phyloP scores from a whole-genome alignment of 2,888 invertebrate species.

The Microctonus hyperodae region DNA sequence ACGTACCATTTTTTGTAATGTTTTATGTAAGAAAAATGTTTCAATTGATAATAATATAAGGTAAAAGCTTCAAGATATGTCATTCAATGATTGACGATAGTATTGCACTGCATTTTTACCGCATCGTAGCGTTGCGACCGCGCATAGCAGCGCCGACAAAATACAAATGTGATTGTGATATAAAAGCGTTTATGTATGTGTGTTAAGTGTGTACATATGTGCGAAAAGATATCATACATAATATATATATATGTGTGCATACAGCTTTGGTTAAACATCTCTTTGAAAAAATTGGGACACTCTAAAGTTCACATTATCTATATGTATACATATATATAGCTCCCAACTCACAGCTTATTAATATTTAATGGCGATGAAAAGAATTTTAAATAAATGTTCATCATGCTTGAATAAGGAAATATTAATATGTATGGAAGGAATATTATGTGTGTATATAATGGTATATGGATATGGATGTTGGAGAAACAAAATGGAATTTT shows the following conservation, averaged over 20 bases:
- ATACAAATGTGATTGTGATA: too few relatives aligned
- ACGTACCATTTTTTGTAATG: conserved; percentile 34
- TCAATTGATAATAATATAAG: neutral
- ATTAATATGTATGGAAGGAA: too few relatives aligned
- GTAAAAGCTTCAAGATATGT: conserved; percentile 12
- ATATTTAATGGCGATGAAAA: neutral
- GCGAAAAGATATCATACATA: neutral
- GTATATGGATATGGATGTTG: neutral
- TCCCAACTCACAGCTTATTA: neutral
- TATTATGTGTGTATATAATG: neutral
- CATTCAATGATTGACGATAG: conserved; percentile 28
- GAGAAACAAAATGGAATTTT: neutral
- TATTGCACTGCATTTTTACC: conserved; percentile 36
- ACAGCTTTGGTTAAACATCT: neutral
- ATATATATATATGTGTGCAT: neutral
- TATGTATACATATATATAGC: neutral
- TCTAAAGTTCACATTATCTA: neutral
- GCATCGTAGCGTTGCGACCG: conserved; percentile 38
- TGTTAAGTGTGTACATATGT: neutral
- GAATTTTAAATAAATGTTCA: neutral
- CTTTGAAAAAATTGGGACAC: neutral
- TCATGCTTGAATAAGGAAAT: too few relatives aligned
- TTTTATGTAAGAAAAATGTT: neutral
- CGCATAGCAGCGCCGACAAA: conserved; percentile 27
- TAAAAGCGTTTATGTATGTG: too few relatives aligned